Base-by-base conservation (phyloP, 2,797 vertebrate species). In the Benthosema pterotum region DNA sequence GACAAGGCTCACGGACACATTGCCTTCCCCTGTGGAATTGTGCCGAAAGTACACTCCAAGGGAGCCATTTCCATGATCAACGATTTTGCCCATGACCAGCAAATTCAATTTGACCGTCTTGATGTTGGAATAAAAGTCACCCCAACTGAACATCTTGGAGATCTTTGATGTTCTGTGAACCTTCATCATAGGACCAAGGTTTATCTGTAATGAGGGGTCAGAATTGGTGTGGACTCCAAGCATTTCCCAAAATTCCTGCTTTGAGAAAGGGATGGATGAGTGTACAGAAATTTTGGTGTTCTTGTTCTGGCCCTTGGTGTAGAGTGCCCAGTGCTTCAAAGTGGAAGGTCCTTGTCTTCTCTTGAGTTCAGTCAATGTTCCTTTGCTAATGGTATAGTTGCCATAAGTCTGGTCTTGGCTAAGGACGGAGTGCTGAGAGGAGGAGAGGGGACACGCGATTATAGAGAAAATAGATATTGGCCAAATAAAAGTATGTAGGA, bases 41-140 rank as follows among this genome's bases (percentile, higher is more conserved):
- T 99, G 97, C 2, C 94, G 94, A 79, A 99, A 99, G 88, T 97
- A 97, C 72, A 99, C 95, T 13, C 94, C 98, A 87, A 99, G 96
- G 1, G 95, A 98, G 64, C 97, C 97, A 0, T 99, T 99, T 11
- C 97, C 97, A 0, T 99, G 97, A 80, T 99, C 97, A 16, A 99
- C 96, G 0, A 99, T 97, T 90, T 99, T 99, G 17, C 97, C 97
- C 0, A 96, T 98, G 87, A 99, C 96, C 45, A 99, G 88, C 72
- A 99, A 94, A 89, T 99, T 99, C 48, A 99, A 86, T 74, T 96
- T 94, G 57, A 98, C 96, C 0, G 97, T 99, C 91, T 99, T 99
- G 92, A 99, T 98, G 73, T 99, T 99, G 88, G 97, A 99, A 69
- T 99, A 98, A 88, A 99, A 99, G 78, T 99, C 97, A 0, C 97